These are phyloP conservation scores for Lithodes maja DNA, from an alignment of 2,888 invertebrate genomes.

Conservation along the genomic window DNA sequence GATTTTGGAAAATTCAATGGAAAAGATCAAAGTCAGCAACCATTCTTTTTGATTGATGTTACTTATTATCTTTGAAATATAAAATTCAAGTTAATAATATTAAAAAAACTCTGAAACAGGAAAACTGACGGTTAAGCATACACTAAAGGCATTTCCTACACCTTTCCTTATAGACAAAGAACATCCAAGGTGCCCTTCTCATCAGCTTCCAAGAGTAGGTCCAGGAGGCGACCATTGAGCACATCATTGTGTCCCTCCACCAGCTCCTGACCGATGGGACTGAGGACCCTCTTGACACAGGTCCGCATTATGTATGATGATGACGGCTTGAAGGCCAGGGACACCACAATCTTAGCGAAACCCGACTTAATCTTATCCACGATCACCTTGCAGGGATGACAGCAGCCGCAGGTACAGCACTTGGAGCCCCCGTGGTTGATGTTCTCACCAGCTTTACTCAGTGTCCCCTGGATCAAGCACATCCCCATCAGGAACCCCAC, in stretches of 20 bases:
- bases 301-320: conserved; percentile 50
- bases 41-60: too few species aligned
- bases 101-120: too few species aligned
- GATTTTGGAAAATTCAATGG: too few species aligned
- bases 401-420: conserved; percentile 32
- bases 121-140: neutral
- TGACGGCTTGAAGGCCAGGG: conserved; percentile 57
- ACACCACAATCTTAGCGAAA: conserved; percentile 58
- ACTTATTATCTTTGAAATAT: too few species aligned
- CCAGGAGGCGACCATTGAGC: conserved; percentile 64
- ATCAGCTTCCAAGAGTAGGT: conserved; percentile 64
- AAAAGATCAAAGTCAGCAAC: too few species aligned
- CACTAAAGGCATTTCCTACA: neutral
- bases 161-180: conserved; percentile 44
- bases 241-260: conserved; percentile 59
- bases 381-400: conserved; percentile 28
- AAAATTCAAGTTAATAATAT: too few species aligned
- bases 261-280: conserved; percentile 64
- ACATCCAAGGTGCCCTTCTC: conserved; percentile 69
- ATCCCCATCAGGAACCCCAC: conserved; percentile 70
- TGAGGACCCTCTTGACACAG: conserved; percentile 54
- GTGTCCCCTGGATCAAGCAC: conserved; percentile 68
- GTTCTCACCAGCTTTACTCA: conserved; percentile 69
- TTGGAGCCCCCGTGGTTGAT: conserved; percentile 45
- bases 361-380: conserved; percentile 46